Evolutionary conservation across 2,797 vertebrate genomes (phyloP), one percentile per base, ranked within the genome.

Genomic region (Acridotheres tristis): DNA sequence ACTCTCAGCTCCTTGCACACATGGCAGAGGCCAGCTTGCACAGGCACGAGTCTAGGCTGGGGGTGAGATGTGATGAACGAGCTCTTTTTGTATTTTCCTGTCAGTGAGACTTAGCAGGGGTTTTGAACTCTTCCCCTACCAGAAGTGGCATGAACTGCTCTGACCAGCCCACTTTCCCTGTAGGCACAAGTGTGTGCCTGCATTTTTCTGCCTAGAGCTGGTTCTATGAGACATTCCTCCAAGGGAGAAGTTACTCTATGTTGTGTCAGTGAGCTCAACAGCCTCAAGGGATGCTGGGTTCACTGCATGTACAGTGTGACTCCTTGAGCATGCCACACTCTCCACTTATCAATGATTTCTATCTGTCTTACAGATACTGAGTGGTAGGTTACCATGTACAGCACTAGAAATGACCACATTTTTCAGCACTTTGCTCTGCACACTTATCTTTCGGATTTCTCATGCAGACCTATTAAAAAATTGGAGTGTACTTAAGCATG

Each of bases 241-340:
- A 0, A 13, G 43, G 42, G 2, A 50, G 26, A 43, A 38, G 19
- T 65, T 80, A 18, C 6, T 47, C 11, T 47, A 0, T 34, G 20
- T 43, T 43, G 14, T 53, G 25, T 30, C 2, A 2, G 14, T 43
- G 59, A 77, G 32, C 50, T 55, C 29, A 36, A 8, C 26, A 66
- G 40, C 43, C 22, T 43, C 26, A 34, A 42, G 18, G 0, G 0
- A 10, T 29, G 20, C 7, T 4, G 1, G 10, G 16, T 66, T 89
- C 80, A 32, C 26, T 69, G 43, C 20, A 43, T 2, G 1, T 36
- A 14, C 0, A 0, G 4, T 43, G 16, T 34, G 40, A 43, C 22
- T 68, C 17, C 79, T 54, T 43, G 11, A 58, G 30, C 16, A 15
- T 53, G 65, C 43, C 19, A 13, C 15, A 5, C 5, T 84, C 47